Conservation (phyloP, 2,113 vertebrate genomes). For the Cervus canadensis region DNA sequence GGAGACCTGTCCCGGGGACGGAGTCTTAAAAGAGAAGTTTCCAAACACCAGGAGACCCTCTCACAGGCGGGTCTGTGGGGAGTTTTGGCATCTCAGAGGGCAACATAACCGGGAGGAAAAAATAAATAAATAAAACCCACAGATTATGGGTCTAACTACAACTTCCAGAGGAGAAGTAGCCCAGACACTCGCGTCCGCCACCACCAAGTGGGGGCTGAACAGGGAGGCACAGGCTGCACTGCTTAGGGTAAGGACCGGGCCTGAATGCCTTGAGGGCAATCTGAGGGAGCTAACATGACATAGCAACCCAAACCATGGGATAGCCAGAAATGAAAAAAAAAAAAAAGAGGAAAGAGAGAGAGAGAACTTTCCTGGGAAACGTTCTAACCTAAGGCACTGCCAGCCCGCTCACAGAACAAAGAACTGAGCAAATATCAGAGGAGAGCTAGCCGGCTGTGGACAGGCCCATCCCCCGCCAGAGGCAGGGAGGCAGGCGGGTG, state of each 20-base stretch:
- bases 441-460: background rate
- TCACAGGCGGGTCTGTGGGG: background rate
- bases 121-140: background rate
- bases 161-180: background rate
- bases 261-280: background rate
- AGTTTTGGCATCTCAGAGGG: background rate
- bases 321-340: background rate
- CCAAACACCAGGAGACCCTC: background rate
- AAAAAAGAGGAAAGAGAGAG: background rate
- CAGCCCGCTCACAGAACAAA: background rate
- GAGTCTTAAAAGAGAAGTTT: background rate
- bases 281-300: background rate
- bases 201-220: background rate
- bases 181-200: accelerated
- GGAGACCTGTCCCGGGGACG: background rate
- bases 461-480: background rate
- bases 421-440: background rate
- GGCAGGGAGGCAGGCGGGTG: background rate
- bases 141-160: background rate
- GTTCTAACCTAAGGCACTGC: background rate
- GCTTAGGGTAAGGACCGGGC: background rate
- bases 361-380: background rate
- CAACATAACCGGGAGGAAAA: background rate
- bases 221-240: background rate
- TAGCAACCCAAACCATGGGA: background rate